Evolutionary conservation across 2,797 vertebrate species (phyloP).

Genomic region (Ceyx erithaca): DNA sequence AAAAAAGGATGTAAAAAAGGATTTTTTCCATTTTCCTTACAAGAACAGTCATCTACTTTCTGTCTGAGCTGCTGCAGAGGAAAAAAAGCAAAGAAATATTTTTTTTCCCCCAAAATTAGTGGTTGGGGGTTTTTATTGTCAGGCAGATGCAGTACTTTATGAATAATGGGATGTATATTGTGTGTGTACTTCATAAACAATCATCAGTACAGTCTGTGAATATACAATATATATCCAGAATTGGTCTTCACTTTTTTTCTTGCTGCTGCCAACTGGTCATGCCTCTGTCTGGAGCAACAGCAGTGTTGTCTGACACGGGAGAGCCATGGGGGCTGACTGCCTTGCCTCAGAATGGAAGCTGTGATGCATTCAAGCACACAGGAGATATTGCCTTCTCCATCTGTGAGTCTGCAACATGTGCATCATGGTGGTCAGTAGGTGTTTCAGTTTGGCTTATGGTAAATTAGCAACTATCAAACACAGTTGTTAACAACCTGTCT

Average conservation of each 20-base stretch:
- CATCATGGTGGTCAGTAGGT: neutral
- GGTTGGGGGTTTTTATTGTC: neutral
- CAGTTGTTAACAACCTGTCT: neutral
- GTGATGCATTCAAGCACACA: neutral
- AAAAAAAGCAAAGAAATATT: neutral
- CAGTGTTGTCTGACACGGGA: fast-evolving
- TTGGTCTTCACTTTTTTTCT: neutral
- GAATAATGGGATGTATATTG: neutral
- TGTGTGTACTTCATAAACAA: neutral
- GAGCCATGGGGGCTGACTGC: neutral
- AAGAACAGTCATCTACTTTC: neutral
- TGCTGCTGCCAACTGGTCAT: fast-evolving
- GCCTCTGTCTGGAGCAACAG: neutral
- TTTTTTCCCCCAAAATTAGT: neutral
- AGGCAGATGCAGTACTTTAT: neutral
- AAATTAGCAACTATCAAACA: neutral
- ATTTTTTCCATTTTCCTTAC: neutral
- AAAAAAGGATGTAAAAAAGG: neutral
- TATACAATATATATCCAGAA: neutral
- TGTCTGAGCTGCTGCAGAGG: neutral
- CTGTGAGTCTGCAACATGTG: neutral
- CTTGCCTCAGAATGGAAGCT: neutral
- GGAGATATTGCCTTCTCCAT: neutral
- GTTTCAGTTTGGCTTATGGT: neutral
- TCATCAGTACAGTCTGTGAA: neutral